Evolutionary conservation across 2,888 invertebrate species (phyloP), one percentile per base, ranked within the genome.

Genomic region (Drosophila bunnanda): DNA sequence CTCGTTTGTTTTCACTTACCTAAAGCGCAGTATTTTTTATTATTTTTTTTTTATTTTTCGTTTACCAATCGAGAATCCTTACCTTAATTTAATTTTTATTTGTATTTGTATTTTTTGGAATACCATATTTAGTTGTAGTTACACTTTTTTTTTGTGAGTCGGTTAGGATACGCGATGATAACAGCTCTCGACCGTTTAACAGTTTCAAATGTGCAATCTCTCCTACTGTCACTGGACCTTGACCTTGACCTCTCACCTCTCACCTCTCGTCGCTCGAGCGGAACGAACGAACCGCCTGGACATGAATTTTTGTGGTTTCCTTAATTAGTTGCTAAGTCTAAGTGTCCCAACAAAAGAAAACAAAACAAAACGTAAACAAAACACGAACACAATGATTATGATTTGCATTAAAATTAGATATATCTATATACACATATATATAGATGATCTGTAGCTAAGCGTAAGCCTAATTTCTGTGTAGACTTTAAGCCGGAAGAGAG

Each of bases 241-340:
- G 58, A 39, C 48, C 44, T 36, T n/a, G 58, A 39, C 48, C 44
- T 36, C n/a, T 41, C 22, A 30, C 32, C 25, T 13, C 20, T 20
- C 38, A 38, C 25, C 25, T 25, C 28, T 58, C 52, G 52, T 65
- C 50, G 58, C 41, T 57, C 57, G 32, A 72, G 25, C 25, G 25
- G 25, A 4, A 4, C 25, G 25, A 25, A 25, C 4, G 25, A 25
- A 57, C 39, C 9, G 10, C 39, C 22, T 36, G 43, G 78, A 83
- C 15, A 44, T 43, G 43, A 80, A 80, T 83, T 81, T 83, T 72
- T 79, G 74, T 87, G 82, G 87, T 83, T 83, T 87, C 88, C 83
- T 83, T 83, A 83, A 75, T 71, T 83, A 83, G 88, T 71, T 41
- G 55, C 62, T 83, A 83, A 83, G 85, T 75, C 46, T 2, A 25